Evolutionary conservation across 2,113 vertebrate species (phyloP).

Genomic region (Etheostoma spectabile): DNA sequence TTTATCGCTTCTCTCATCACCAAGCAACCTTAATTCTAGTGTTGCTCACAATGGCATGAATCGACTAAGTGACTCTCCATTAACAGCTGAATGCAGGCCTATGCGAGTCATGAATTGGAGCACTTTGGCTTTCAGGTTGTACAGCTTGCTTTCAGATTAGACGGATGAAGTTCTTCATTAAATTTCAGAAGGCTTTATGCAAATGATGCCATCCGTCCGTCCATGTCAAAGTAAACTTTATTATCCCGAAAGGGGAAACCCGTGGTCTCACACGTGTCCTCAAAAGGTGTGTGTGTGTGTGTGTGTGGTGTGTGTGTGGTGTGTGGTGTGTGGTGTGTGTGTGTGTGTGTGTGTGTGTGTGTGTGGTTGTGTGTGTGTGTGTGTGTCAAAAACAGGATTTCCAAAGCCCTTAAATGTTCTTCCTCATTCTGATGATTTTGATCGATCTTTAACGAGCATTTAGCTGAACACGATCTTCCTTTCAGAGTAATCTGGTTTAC

Average conservation of each 20-base stretch:
- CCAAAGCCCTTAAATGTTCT: background rate
- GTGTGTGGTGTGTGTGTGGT: constrained; percentile 20
- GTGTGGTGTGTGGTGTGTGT: constrained; percentile 21
- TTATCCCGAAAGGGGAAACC: no score
- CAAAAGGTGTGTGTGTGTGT: background rate
- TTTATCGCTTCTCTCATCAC: constrained; percentile 38
- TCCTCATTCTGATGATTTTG: constrained; percentile 43
- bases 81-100: constrained; percentile 25
- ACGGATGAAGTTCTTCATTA: constrained; percentile 64
- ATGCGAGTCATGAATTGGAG: constrained; percentile 41
- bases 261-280: no score
- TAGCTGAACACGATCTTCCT: constrained; percentile 8
- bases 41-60: constrained; percentile 46
- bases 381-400: background rate
- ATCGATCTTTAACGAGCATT: constrained; percentile 1
- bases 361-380: background rate
- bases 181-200: constrained; percentile 55
- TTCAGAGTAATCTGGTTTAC: constrained; percentile 40
- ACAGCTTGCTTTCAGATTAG: constrained; percentile 53
- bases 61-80: constrained; percentile 51
- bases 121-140: constrained; percentile 51
- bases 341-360: background rate
- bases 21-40: constrained; percentile 54
- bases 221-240: no score
- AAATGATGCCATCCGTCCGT: constrained; percentile 41